These are phyloP conservation scores for Brachionus calyciflorus DNA, from an alignment of 1,140 invertebrate genomes.

Conservation along the genomic window DNA sequence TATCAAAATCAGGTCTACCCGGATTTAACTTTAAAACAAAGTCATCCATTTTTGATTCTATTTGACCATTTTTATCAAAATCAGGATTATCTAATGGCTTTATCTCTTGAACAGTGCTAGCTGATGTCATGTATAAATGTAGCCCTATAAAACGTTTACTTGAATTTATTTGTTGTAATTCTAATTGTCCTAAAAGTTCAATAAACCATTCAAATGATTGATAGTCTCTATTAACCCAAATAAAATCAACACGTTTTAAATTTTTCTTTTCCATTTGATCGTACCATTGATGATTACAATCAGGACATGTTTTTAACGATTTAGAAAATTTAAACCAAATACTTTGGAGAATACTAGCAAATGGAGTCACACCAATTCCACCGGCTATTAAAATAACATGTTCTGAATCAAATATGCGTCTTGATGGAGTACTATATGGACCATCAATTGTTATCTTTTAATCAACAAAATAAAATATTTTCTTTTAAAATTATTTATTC, in stretches of 20 bases:
- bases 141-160: slow-evolving; percentile 87
- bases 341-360: slow-evolving; percentile 91
- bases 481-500: background rate
- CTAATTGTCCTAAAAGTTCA: slow-evolving; percentile 81
- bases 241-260: slow-evolving; percentile 89
- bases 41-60: slow-evolving; percentile 30
- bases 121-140: slow-evolving; percentile 96
- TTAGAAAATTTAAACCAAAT: slow-evolving; percentile 81
- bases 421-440: slow-evolving; percentile 87
- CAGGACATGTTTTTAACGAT: slow-evolving; percentile 72
- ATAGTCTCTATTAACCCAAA: slow-evolving; percentile 96
- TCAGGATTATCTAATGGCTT: slow-evolving; percentile 68
- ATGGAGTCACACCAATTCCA: slow-evolving; percentile 91
- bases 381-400: slow-evolving; percentile 90
- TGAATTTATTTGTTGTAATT: slow-evolving; percentile 77
- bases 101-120: slow-evolving; percentile 84
- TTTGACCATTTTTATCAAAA: slow-evolving; percentile 42
- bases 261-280: slow-evolving; percentile 67
- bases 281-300: slow-evolving; percentile 79
- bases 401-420: slow-evolving; percentile 86
- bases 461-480: background rate
- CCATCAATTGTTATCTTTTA: slow-evolving; percentile 82
- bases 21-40: slow-evolving; percentile 60
- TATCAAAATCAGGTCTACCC: slow-evolving; percentile 89
- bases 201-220: slow-evolving; percentile 96